Conservation (phyloP, 2,888 invertebrate species). For the Diplazon laetatorius region DNA sequence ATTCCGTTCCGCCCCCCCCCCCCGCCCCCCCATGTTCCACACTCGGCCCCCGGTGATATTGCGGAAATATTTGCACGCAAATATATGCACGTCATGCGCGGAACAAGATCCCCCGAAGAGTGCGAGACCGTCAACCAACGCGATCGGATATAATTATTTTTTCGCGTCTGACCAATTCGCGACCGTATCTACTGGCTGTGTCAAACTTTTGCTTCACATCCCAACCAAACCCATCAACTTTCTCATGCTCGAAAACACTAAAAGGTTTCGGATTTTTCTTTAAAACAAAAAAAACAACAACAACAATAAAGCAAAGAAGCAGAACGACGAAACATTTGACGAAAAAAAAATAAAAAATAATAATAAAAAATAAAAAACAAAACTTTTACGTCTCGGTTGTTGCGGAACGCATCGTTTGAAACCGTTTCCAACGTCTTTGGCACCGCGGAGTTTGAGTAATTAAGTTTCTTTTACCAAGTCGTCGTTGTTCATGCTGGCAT, state of each 20-base stretch:
- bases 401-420: conserved; percentile 49
- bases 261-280: not conserved
- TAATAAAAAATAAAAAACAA: too few relatives aligned
- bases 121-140: too few relatives aligned
- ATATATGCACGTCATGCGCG: not conserved
- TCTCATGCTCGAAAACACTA: not conserved
- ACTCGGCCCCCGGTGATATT: conserved; percentile 8
- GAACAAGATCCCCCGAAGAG: too few relatives aligned
- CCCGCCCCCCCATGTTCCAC: not conserved
- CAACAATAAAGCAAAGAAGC: conserved; percentile 9
- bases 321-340: conserved; percentile 26
- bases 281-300: too few relatives aligned
- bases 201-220: too few relatives aligned
- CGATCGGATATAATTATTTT: conserved; percentile 33
- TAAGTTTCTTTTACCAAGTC: conserved; percentile 51
- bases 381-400: conserved; percentile 51
- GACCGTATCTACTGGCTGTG: conserved; percentile 1
- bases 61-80: conserved; percentile 39
- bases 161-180: conserved; percentile 13
- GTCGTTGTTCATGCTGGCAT: conserved; percentile 38
- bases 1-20: too few relatives aligned
- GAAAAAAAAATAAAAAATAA: too few relatives aligned
- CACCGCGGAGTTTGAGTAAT: conserved; percentile 60
- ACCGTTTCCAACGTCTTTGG: conserved; percentile 54
- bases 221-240: not conserved